Conservation (phyloP, 2,888 invertebrate species). For the Apodemia zela region DNA sequence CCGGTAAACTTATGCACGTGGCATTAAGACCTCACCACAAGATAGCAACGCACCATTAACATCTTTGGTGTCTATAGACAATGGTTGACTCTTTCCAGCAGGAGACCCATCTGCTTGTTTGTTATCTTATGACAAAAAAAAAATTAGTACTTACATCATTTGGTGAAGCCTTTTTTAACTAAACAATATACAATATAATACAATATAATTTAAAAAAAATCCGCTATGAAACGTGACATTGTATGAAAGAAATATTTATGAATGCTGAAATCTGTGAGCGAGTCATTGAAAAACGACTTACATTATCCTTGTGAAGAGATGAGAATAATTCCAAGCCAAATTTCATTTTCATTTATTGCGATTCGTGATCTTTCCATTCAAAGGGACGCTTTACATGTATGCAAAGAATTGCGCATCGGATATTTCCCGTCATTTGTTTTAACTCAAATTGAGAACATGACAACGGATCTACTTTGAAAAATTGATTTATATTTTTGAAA, state of each 20-base stretch:
- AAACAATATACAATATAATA: too few species aligned
- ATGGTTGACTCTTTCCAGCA: too few species aligned
- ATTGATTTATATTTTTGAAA: too few species aligned
- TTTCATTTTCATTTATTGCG: conserved; percentile 34
- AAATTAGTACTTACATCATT: too few species aligned
- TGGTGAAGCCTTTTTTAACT: too few species aligned
- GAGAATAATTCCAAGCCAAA: conserved; percentile 30
- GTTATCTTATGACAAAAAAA: too few species aligned
- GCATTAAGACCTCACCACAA: too few species aligned
- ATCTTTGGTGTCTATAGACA: too few species aligned
- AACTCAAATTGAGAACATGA: conserved; percentile 53
- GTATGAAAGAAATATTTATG: neutral
- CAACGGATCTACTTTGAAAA: conserved; percentile 42
- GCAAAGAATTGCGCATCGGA: conserved; percentile 42
- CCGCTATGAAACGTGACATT: neutral
- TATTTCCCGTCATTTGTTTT: conserved; percentile 51
- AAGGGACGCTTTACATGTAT: conserved; percentile 35
- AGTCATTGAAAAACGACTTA: conserved; percentile 28
- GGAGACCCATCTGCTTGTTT: too few species aligned
- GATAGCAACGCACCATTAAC: too few species aligned
- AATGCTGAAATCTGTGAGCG: conserved; percentile 24
- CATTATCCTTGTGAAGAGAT: conserved; percentile 27
- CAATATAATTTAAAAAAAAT: too few species aligned
- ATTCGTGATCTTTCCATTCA: conserved; percentile 32
- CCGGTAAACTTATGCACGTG: too few species aligned